Evolutionary conservation across 2,113 vertebrate genomes (phyloP).

Genomic region (Recurvirostra avosetta): DNA sequence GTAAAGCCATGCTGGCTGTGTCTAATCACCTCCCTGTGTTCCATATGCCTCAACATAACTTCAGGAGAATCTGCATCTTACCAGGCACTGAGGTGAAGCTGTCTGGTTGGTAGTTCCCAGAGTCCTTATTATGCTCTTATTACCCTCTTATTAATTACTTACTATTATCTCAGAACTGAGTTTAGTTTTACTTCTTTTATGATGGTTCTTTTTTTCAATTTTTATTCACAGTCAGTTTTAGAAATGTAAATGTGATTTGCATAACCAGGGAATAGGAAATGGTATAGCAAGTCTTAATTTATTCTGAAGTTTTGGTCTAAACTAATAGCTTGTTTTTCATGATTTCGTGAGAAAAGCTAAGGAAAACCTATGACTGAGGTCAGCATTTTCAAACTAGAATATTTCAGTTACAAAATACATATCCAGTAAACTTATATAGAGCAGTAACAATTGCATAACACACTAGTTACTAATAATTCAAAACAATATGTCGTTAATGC

Average conservation of each 20-base stretch:
- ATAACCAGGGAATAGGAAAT: neutral
- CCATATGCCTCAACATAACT: neutral
- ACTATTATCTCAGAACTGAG: neutral
- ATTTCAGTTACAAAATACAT: neutral
- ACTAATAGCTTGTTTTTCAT: neutral
- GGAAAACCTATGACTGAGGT: neutral
- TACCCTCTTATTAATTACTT: neutral
- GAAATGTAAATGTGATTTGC: neutral
- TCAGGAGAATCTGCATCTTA: neutral
- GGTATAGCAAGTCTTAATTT: neutral
- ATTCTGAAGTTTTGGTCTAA: neutral
- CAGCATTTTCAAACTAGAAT: neutral
- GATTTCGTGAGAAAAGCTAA: neutral
- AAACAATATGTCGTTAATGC: fast-evolving
- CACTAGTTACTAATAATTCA: neutral
- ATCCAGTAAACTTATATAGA: neutral
- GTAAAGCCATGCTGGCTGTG: neutral
- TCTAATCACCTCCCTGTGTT: neutral
- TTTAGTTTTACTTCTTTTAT: neutral
- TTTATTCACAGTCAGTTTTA: neutral
- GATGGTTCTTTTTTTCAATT: neutral
- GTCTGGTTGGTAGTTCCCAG: neutral
- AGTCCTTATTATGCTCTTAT: neutral
- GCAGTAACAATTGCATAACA: neutral
- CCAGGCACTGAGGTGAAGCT: neutral